Conservation (phyloP, 1,140 invertebrate species). For the Neodiprion pinetum region DNA sequence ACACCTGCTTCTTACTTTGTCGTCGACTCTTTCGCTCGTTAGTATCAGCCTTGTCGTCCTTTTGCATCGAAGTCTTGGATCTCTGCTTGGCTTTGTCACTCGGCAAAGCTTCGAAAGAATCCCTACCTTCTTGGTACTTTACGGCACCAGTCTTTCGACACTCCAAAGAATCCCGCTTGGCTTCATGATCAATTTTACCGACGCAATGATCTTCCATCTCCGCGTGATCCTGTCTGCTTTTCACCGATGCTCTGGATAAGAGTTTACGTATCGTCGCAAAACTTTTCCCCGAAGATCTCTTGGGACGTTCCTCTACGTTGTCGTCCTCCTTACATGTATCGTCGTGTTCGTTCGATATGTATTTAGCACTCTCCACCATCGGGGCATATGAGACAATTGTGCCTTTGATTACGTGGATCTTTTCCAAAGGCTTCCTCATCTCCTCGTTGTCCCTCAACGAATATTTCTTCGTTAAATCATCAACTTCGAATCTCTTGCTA, state of each 20-base stretch:
- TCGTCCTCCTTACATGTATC: neutral
- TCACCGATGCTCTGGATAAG: neutral
- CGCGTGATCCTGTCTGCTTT: neutral
- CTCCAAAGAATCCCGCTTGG: neutral
- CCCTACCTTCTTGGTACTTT: neutral
- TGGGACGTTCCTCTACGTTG: neutral
- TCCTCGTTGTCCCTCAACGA: neutral
- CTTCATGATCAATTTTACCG: neutral
- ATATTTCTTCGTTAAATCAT: too few relatives aligned
- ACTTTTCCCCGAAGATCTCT: neutral
- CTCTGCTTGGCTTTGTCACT: too few relatives aligned
- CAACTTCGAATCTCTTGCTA: too few relatives aligned
- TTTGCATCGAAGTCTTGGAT: too few relatives aligned
- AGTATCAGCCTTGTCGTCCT: too few relatives aligned
- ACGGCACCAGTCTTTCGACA: neutral
- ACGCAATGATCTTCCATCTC: neutral
- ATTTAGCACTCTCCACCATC: neutral
- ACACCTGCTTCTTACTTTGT: too few relatives aligned
- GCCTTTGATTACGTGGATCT: neutral
- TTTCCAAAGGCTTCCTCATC: neutral
- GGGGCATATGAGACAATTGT: neutral
- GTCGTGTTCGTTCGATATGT: neutral
- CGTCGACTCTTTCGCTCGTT: too few relatives aligned
- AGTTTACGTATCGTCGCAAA: neutral
- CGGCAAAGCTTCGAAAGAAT: too few relatives aligned